phyloP scores from a whole-genome alignment of 2,888 invertebrate genomes.

The Pollenia angustigena region DNA sequence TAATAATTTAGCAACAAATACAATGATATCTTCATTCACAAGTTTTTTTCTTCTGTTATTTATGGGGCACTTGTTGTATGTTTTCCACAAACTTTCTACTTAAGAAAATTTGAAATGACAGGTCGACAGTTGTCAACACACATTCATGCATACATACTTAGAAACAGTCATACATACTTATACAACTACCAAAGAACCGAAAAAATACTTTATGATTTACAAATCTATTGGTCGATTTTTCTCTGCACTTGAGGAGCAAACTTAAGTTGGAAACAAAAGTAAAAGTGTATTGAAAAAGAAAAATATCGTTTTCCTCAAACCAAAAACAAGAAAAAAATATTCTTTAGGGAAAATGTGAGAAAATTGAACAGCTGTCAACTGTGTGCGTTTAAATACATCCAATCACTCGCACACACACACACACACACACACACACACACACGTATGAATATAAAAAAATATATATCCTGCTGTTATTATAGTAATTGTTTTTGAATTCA shows the following conservation, averaged over 20 bases:
- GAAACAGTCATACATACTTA: neutral
- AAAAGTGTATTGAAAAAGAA: constrained; percentile 52
- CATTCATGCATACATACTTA: neutral
- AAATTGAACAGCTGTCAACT: constrained; percentile 74
- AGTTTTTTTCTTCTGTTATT: constrained; percentile 59
- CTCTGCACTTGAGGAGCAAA: constrained; percentile 1
- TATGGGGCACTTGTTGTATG: constrained; percentile 83
- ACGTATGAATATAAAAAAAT: neutral
- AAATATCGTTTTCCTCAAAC: neutral
- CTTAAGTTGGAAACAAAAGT: constrained; percentile 16
- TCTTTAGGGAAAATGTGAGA: constrained; percentile 64
- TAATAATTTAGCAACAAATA: constrained; percentile 24
- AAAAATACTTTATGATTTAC: constrained; percentile 15
- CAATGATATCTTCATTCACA: constrained; percentile 18
- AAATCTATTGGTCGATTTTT: constrained; percentile 26
- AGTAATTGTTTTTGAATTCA: constrained; percentile 61
- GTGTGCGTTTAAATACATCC: constrained; percentile 16
- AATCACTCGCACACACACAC: neutral
- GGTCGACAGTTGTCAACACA: constrained; percentile 71
- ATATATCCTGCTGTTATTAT: constrained; percentile 60
- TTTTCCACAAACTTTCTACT: constrained; percentile 76
- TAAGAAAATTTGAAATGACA: constrained; percentile 79
- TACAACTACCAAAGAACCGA: neutral
- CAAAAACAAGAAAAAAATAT: neutral
- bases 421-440: neutral